Base-by-base conservation (phyloP, 2,888 invertebrate species). In the Leucophora obtusa region DNA sequence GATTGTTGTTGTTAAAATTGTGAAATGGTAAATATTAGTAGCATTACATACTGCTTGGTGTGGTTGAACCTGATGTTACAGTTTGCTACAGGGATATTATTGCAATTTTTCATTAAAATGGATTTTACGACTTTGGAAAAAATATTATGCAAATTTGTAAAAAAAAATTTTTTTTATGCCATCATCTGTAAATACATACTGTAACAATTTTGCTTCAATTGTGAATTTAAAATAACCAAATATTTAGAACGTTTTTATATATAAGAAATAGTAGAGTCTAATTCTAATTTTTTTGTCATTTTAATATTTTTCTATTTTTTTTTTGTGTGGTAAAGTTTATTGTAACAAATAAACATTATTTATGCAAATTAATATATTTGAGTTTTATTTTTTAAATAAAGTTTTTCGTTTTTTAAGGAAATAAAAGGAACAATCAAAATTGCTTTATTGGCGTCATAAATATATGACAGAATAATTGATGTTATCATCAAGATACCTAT, bases 21-120 rank as follows among this genome's bases (percentile, higher is more conserved):
- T 47, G 24, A 60, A 28, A 47, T 47, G 15, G 24, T 11, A 47
- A 66, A 47, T 63, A 28, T 15, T 51, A 51, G 28, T 33, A 47
- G 43, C n/a, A 28, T 1, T 7, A 28, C 6, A 28, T 21, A 6
- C 51, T 51, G 28, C 15, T 28, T 8, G 33, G 51, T 43, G 59
- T 65, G 58, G 59, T 66, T 75, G 50, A 63, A 73, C 56, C 54
- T 79, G 73, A 72, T 72, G 79, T 59, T 79, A 63, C 69, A 65
- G 17, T 17, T 53, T 21, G 53, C 59, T 68, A 66, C 63, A 74
- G 50, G 74, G 60, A 66, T 70, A 74, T 66, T 74, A 71, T 74
- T 71, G 79, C 79, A 79, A 79, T 75, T 74, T 79, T 79, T 79
- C 74, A 75, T 71, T 79, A 79, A 71, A 75, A 71, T 74, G 70